Conservation (phyloP, 2,113 vertebrate genomes). For the Mustela nigripes region DNA sequence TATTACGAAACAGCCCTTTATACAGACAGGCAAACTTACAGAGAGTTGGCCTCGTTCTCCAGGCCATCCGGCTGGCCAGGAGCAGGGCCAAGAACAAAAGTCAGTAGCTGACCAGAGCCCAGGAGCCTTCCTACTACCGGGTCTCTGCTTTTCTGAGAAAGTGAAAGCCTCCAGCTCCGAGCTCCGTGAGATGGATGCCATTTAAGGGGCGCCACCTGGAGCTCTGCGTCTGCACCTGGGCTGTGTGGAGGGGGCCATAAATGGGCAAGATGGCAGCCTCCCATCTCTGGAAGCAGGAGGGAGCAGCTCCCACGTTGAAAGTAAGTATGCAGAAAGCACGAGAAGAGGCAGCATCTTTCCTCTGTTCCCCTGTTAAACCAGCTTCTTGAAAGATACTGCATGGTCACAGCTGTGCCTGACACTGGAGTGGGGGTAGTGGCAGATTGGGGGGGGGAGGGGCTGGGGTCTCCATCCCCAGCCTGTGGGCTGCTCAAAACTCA, state of each 20-base stretch:
- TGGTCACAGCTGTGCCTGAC: not conserved
- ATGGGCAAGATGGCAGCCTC: not conserved
- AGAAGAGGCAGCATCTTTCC: not conserved
- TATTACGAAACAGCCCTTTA: not conserved
- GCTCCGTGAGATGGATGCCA: not conserved
- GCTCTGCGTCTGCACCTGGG: not conserved
- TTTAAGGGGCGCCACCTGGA: not conserved
- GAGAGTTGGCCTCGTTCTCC: not conserved
- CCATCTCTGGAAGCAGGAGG: not conserved
- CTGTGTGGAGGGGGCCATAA: not conserved
- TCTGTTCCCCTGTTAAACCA: not conserved
- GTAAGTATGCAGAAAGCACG: constrained; percentile 3
- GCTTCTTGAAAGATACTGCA: not conserved
- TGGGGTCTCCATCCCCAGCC: not conserved
- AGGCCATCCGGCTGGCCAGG: not conserved
- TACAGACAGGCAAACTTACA: not conserved
- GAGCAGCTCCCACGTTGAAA: not conserved
- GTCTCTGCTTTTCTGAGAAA: not conserved
- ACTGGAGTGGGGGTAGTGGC: not conserved
- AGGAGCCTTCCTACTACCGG: fast-evolving
- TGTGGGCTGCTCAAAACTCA: not conserved
- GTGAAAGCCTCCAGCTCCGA: fast-evolving
- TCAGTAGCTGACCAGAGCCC: not conserved
- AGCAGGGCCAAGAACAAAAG: not conserved
- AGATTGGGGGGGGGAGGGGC: too few species aligned